Base-by-base conservation (phyloP, 2,888 invertebrate genomes). In the Allolobophora icterica region DNA sequence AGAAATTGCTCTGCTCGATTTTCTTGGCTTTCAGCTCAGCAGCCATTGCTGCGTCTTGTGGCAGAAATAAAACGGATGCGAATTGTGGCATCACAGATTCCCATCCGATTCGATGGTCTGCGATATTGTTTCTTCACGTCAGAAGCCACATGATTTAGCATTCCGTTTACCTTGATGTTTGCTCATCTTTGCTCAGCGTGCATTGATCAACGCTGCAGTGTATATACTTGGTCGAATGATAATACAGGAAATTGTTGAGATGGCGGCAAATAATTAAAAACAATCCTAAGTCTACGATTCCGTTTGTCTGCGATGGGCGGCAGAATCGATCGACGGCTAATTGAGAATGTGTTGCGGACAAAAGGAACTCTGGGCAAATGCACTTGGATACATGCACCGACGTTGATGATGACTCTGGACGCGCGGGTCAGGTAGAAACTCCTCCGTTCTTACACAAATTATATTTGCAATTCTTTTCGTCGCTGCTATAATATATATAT, bases 261-360 rank as follows among this genome's bases (percentile, higher is more conserved):
- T 71, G 71, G 71, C 71, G 71, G 71, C 71, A 71, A 71, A 71
- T 71, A 71, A 71, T 71, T 71, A n/a, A n/a, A 71, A 71, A n/a
- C 71, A 71, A 71, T 71, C 71, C 71, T 5, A 71, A n/a, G 71
- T 71, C 71, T 30, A 71, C 71, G 71, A 11, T 71, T 71, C 71
- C 11, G 71, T 71, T 71, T 71, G 71, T n/a, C 71, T n/a, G 71
- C n/a, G 71, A 71, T 30, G 8, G 71, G 71, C n/a, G 71, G n/a
- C 3, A 71, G n/a, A 30, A 71, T 71, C n/a, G 71, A 71, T 71
- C 30, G n/a, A 30, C n/a, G 11, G n/a, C 71, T 71, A 71, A 71
- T 71, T 71, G 71, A 71, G 71, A n/a, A 71, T 71, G 71, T 71
- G 71, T 71, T 71, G 71, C 71, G n/a, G 71, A 71, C 71, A 71